Evolutionary conservation across 1,140 invertebrate species (phyloP), one percentile per base, ranked within the genome.

Genomic region (Ectropis grisescens): DNA sequence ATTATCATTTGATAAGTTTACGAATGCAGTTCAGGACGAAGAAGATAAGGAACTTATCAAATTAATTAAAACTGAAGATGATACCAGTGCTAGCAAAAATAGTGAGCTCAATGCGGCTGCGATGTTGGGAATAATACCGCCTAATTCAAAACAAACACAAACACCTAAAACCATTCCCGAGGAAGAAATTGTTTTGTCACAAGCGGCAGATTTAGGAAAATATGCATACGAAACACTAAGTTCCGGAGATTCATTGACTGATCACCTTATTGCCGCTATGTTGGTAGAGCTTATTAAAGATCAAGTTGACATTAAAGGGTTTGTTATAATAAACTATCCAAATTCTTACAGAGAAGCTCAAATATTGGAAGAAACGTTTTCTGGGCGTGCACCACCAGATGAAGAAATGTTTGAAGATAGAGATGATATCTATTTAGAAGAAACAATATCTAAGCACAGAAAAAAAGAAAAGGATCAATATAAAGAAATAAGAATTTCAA

Each of bases 291-390:
- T 88, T 53, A 42, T 89, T 11, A 85, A 83, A 62, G 66, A 71
- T 16, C 56, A 85, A 19, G 29, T 48, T 2, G 44, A 82, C 39
- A 74, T 83, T 22, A 52, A 82, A 29, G 87, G 88, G 2, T 89
- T 87, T 82, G 84, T 84, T 22, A 70, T 89, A 11, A 62, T 89
- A 31, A 86, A 89, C 56, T 90, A 85, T 64, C 88, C 88, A 1
- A 80, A 75, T 33, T 83, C 61, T 11, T 84, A 85, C 33, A 52
- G 78, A 9, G 83, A 89, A 64, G 84, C 87, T 19, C 68, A 79
- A 47, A 71, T 82, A 16, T 50, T 89, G 6, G 87, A 89, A 55
- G 76, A 83, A 47, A 66, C 65, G 2, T 64, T 85, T 45, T 79
- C 74, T 10, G 84, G 83, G 8, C 30, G 37, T 26, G 47, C 24